These are phyloP conservation scores for Cheracebus regulus DNA, from an alignment of 2,797 vertebrate genomes.

Conservation along the genomic window DNA sequence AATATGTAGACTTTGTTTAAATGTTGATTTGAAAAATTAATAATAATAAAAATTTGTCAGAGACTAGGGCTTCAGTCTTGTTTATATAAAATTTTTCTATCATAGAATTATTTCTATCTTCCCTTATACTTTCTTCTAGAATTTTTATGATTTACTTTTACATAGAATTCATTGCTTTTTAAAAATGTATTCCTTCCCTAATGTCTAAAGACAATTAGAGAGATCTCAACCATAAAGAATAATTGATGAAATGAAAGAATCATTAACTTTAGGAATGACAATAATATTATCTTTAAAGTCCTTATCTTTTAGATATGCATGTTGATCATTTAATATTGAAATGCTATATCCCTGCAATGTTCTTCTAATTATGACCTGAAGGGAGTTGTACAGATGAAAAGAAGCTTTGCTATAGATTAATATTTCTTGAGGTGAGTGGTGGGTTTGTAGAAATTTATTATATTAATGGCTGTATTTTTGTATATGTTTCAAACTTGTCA, in stretches of 20 bases:
- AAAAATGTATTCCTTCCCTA: background rate
- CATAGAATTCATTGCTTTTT: background rate
- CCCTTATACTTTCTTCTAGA: background rate
- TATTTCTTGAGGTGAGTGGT: background rate
- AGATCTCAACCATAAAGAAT: background rate
- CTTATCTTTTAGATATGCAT: background rate
- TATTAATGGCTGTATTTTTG: background rate
- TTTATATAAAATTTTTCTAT: background rate
- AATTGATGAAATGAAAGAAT: background rate
- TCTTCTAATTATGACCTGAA: background rate
- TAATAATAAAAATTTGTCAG: background rate
- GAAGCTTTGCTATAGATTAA: background rate
- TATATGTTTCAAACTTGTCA: background rate
- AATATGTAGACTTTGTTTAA: background rate
- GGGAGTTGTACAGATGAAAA: background rate
- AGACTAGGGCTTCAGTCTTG: background rate
- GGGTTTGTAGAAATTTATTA: background rate
- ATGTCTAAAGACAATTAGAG: background rate
- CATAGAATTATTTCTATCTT: background rate
- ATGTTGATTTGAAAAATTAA: background rate
- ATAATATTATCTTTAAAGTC: background rate
- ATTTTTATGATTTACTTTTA: background rate
- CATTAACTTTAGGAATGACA: background rate
- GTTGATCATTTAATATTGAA: background rate
- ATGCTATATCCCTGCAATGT: background rate